phyloP scores from a whole-genome alignment of 2,113 vertebrate species.

The Neofelis nebulosa region DNA sequence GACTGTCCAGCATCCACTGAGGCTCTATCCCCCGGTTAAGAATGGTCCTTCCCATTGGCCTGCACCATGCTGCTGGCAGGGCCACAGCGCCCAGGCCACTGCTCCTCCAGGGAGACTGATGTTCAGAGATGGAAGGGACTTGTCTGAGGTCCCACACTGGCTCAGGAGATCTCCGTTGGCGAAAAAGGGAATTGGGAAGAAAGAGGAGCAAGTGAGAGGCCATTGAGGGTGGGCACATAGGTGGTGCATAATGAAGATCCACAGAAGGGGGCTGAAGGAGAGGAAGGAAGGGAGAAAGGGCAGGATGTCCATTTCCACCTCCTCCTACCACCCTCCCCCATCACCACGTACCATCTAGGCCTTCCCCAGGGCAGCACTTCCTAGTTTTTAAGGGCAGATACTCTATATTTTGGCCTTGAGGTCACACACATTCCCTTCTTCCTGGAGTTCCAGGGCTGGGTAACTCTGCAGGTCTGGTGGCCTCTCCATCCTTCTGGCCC shows the following conservation, averaged over 20 bases:
- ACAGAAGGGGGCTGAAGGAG: neutral
- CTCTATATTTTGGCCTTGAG: neutral
- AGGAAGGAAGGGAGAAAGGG: neutral
- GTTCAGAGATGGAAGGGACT: neutral
- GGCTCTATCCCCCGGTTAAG: neutral
- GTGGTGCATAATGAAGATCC: neutral
- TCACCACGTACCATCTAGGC: too few relatives aligned
- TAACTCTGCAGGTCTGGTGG: neutral
- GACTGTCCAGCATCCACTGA: neutral
- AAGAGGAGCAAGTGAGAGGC: neutral
- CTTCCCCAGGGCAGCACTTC: neutral
- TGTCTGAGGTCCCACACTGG: neutral
- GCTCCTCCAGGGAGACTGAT: neutral
- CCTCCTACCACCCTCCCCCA: neutral
- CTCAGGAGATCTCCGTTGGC: neutral
- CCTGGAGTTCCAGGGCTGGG: neutral
- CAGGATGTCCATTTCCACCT: neutral
- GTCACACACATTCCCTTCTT: neutral
- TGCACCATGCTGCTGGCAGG: neutral
- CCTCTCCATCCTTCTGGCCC: neutral
- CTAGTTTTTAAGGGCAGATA: neutral
- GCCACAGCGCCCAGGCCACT: neutral
- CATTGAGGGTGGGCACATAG: neutral
- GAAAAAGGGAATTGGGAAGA: neutral
- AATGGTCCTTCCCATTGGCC: neutral